Base-by-base conservation (phyloP, 2,797 vertebrate species). In the Rallus crepitans region DNA sequence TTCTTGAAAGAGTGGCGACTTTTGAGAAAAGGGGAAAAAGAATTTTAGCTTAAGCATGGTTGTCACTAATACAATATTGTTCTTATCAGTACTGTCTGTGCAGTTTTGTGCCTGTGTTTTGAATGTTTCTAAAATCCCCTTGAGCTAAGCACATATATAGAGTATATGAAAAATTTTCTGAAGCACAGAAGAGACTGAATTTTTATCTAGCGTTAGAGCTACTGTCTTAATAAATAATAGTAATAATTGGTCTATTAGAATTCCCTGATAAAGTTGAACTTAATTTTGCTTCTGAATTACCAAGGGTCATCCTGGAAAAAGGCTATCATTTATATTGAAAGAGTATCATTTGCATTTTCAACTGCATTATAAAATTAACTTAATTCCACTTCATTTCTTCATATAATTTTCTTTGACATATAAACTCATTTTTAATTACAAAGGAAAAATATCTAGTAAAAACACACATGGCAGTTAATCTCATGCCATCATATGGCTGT, bases 311-410 rank as follows among this genome's bases (percentile, higher is more conserved):
- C 71, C 78, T 77, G 45, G 33, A 61, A 92, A 89, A 89, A 73
- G 15, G 13, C 40, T 57, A 15, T 75, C 5, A 68, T 64, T 89
- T 94, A 30, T 83, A 71, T 40, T 2, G 16, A 64, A 82, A 80
- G 48, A 39, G 48, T 89, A 64, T 72, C 0, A 94, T 87, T 93
- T 89, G 23, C 56, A 73, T 94, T 91, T 90, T 83, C 40, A 33
- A 50, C 73, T 77, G 37, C 66, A 93, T 85, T 48, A 35, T 33
- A 63, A 94, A 93, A 89, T 90, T 61, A 85, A 77, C 77, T 87
- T 60, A 76, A 88, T 94, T 94, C 48, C 39, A 47, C 47, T 92
- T 91, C 37, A 89, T 94, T 96, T 91, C 73, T 90, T 82, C 69
- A 15, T 75, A 21, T 77, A 65, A 77, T 84, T 82, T 87, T 90